phyloP scores from a whole-genome alignment of 2,113 vertebrate species.

The Drymodes brunneopygia region DNA sequence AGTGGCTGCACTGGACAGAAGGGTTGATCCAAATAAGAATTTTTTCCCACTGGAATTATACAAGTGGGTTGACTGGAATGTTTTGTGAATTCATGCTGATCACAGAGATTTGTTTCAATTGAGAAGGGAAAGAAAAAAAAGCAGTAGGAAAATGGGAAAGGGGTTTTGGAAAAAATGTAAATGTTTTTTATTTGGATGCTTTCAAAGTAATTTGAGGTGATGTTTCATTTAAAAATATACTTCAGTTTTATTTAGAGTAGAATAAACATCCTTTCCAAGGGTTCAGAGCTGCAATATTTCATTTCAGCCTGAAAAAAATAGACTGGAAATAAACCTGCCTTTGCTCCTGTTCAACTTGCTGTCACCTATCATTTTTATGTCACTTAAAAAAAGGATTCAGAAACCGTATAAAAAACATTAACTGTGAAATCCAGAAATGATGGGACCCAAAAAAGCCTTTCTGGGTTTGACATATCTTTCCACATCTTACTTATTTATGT shows the following conservation, averaged over 20 bases:
- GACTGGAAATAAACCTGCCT: background rate
- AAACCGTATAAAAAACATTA: background rate
- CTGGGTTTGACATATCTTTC: background rate
- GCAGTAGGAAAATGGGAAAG: background rate
- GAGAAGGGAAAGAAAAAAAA: background rate
- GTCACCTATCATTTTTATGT: background rate
- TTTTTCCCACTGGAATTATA: background rate
- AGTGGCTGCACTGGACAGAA: background rate
- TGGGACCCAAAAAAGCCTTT: background rate
- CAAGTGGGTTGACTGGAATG: background rate
- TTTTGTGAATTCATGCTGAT: background rate
- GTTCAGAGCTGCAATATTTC: conserved; percentile 6
- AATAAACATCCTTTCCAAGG: conserved; percentile 43
- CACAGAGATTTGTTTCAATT: background rate
- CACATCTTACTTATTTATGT: background rate
- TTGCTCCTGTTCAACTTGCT: background rate
- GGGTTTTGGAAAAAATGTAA: conserved; percentile 11
- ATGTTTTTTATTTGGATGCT: conserved; percentile 34
- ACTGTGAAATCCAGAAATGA: background rate
- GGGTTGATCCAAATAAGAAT: background rate
- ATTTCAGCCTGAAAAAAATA: conserved; percentile 7
- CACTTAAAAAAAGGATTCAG: background rate
- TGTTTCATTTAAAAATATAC: conserved; percentile 46
- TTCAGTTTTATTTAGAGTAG: conserved; percentile 50
- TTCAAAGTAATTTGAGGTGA: conserved; percentile 51